A percentile compares a stretch with the other conserved stretches of the same genome.
Conservation (phyloP, 1,140 invertebrate genomes). For the Euura saliciscinereae region DNA sequence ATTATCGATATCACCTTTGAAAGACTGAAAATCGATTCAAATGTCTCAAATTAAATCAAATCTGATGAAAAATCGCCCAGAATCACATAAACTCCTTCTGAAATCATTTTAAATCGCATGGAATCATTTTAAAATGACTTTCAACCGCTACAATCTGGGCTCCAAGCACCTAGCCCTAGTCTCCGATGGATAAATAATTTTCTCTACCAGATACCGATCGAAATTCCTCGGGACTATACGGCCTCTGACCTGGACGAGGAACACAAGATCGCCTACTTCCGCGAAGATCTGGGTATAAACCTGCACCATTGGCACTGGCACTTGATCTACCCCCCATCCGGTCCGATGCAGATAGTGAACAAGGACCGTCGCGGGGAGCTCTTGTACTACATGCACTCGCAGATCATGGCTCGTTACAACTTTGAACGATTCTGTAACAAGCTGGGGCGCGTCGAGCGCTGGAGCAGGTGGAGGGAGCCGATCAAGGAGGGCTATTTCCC, state of each 20-base stretch:
- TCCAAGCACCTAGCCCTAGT: no score
- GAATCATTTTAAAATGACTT: not conserved
- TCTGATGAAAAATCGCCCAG: no score
- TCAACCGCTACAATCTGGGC: no score
- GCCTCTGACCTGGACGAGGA: constrained; percentile 69
- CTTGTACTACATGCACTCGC: constrained; percentile 78
- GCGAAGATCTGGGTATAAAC: constrained; percentile 70
- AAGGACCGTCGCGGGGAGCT: constrained; percentile 75
- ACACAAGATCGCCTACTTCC: constrained; percentile 70
- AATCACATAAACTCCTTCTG: no score
- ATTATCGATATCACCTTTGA: no score
- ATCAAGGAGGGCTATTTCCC: constrained; percentile 43
- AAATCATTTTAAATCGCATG: not conserved
- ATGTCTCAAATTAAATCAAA: no score
- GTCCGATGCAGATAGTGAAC: constrained; percentile 55
- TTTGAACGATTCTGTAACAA: constrained; percentile 42
- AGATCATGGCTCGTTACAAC: constrained; percentile 60
- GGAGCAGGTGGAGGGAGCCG: constrained; percentile 31
- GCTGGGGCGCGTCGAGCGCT: constrained; percentile 30
- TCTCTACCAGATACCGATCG: constrained; percentile 55
- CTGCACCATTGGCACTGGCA: constrained; percentile 81
- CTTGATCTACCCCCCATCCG: constrained; percentile 68
- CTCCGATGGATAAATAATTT: no score
- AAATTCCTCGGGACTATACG: constrained; percentile 70
- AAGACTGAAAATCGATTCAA: no score